Evolutionary conservation across 2,888 invertebrate genomes (phyloP), one percentile per base, ranked within the genome.

Genomic region (Cheilosia scutellata): DNA sequence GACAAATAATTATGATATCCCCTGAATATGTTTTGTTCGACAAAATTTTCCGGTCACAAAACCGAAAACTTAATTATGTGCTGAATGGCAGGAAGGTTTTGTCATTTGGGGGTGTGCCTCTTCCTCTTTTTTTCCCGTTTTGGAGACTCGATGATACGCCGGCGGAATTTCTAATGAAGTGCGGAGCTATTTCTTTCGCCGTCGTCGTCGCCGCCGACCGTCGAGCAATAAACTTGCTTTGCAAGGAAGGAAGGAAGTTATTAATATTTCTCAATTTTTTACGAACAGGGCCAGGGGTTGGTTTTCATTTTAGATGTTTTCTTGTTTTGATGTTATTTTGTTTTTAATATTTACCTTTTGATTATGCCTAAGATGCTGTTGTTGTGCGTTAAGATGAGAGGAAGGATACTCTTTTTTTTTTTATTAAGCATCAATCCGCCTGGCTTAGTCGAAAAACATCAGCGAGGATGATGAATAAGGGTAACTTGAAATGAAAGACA

Each of bases 1-100:
- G 82, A 76, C 87, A 87, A 87, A 87, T 87, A 87, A 88, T 87
- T 87, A 87, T 88, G 84, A 87, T 82, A 87, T 82, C 82, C 66
- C 80, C 71, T 84, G 72, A 74, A 79, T 74, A 80, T 71, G 86
- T 75, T 76, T 77, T 44, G 70, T 63, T 60, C 29, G 72, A 25
- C 7, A 74, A 80, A 70, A 80, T 87, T 88, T 87, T 87, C 82
- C 87, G 88, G 87, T 86, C 82, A 87, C 87, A 87, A 86, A 84
- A 87, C 84, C 80, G 82, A 84, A 82, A 87, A 88, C 87, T 87
- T 87, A 87, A 88, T 88, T 88, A 87, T 77, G 74, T 72, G 53
- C 55, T 58, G 71, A 63, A 70, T 86, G 65, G 68, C 57, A 71
- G 57, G 53, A 70, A 57, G 74, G 70, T 72, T 78, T 66, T 57